These are phyloP conservation scores for Orthonevra nobilis DNA, from an alignment of 2,888 invertebrate species.

Conservation along the genomic window DNA sequence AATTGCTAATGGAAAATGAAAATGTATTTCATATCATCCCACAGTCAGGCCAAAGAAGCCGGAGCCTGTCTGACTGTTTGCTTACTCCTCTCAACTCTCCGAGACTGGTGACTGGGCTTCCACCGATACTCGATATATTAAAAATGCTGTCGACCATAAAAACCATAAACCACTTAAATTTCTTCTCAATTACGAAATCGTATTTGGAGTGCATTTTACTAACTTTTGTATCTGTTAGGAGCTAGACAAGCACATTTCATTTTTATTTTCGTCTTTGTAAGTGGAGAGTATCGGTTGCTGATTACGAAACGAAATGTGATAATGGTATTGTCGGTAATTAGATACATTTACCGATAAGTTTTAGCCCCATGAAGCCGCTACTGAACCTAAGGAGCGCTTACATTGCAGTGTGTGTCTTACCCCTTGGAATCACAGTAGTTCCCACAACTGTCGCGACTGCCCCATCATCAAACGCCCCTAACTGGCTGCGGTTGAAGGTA, in stretches of 20 bases:
- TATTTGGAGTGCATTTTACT: conserved; percentile 46
- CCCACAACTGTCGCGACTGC: conserved; percentile 16
- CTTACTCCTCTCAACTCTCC: neutral
- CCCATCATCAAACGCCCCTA: conserved; percentile 19
- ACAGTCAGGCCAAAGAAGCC: neutral
- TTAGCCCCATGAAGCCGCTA: conserved; percentile 49
- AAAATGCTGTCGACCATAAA: conserved; percentile 53
- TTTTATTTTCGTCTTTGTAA: neutral
- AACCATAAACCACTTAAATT: conserved; percentile 66
- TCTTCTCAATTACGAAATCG: conserved; percentile 61
- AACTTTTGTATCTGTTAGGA: conserved; percentile 16
- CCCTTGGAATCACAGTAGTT: conserved; percentile 37
- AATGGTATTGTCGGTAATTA: conserved; percentile 24
- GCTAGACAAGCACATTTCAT: conserved; percentile 2
- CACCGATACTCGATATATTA: conserved; percentile 36
- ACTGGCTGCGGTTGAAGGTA: conserved; percentile 45
- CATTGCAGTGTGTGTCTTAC: conserved; percentile 19
- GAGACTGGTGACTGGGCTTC: conserved; percentile 1
- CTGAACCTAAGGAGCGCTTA: no score
- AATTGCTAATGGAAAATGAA: conserved; percentile 43
- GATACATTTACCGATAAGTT: conserved; percentile 50
- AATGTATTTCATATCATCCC: conserved; percentile 14
- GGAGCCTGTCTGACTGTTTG: neutral
- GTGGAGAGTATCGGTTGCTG: conserved; percentile 1
- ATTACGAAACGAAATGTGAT: conserved; percentile 47